Conservation (phyloP, 1,140 invertebrate species). For the Diorhabda carinulata region DNA sequence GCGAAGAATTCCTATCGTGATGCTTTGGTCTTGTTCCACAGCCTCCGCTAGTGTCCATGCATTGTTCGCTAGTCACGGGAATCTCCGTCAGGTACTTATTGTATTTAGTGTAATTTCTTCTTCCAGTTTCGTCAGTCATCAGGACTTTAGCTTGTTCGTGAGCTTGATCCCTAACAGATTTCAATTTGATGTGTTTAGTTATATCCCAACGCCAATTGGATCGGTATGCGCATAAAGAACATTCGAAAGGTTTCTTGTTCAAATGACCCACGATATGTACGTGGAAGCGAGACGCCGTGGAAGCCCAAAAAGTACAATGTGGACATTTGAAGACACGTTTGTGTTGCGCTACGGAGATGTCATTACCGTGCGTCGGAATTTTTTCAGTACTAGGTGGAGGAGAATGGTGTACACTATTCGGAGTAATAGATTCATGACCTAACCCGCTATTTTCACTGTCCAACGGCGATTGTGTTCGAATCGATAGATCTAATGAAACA, state of each 20-base stretch:
- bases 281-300: constrained; percentile 86
- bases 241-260: constrained; percentile 92
- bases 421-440: constrained; percentile 26
- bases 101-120: constrained; percentile 88
- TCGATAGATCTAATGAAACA: constrained; percentile 38
- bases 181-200: constrained; percentile 90
- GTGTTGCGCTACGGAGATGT: constrained; percentile 45
- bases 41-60: constrained; percentile 44
- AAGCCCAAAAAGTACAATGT: constrained; percentile 85
- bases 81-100: constrained; percentile 80
- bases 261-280: constrained; percentile 89
- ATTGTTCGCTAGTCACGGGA: constrained; percentile 42
- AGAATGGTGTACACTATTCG: constrained; percentile 20
- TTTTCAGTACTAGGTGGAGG: constrained; percentile 36
- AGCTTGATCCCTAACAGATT: constrained; percentile 74
- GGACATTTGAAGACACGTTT: constrained; percentile 79
- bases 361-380: constrained; percentile 47
- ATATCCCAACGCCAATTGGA: constrained; percentile 96
- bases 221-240: constrained; percentile 86
- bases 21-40: constrained; percentile 41
- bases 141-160: constrained; percentile 76
- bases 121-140: constrained; percentile 86
- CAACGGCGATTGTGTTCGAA: constrained; percentile 43
- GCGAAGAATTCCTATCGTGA: constrained; percentile 28
- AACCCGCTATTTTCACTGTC: constrained; percentile 41